These are phyloP conservation scores for Ptilodon capucinus DNA, from an alignment of 2,888 invertebrate species.

Conservation along the genomic window DNA sequence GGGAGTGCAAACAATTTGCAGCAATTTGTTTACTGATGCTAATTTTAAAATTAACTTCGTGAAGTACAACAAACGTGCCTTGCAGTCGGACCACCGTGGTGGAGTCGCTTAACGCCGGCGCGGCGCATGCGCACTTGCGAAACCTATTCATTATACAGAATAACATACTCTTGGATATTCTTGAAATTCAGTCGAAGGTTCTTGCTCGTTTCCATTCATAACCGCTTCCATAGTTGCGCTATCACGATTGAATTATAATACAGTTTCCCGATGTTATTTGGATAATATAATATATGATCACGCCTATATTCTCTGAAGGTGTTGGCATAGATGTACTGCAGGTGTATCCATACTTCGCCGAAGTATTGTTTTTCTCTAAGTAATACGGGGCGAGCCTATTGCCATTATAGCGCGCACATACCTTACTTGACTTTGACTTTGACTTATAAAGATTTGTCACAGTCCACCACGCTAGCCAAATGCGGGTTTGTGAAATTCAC, in stretches of 20 bases:
- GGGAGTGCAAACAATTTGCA: conserved; percentile 58
- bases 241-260: conserved; percentile 2
- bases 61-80: conserved; percentile 77
- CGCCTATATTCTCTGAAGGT: no score
- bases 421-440: no score
- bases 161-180: conserved; percentile 26
- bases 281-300: no score
- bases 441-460: no score
- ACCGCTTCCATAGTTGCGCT: background rate
- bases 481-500: no score
- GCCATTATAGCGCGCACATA: no score
- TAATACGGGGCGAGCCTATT: no score
- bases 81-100: conserved; percentile 68
- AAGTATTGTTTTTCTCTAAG: no score
- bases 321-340: no score
- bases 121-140: conserved; percentile 37
- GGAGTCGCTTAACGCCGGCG: conserved; percentile 38
- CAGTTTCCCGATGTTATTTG: background rate
- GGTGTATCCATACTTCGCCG: no score
- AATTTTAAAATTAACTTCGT: conserved; percentile 80
- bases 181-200: conserved; percentile 16
- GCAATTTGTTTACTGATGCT: conserved; percentile 73
- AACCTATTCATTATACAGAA: conserved; percentile 31
- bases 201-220: conserved; percentile 1
- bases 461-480: no score